phyloP scores from a whole-genome alignment of 1,140 invertebrate species.

The Oreohelix idahoensis region DNA sequence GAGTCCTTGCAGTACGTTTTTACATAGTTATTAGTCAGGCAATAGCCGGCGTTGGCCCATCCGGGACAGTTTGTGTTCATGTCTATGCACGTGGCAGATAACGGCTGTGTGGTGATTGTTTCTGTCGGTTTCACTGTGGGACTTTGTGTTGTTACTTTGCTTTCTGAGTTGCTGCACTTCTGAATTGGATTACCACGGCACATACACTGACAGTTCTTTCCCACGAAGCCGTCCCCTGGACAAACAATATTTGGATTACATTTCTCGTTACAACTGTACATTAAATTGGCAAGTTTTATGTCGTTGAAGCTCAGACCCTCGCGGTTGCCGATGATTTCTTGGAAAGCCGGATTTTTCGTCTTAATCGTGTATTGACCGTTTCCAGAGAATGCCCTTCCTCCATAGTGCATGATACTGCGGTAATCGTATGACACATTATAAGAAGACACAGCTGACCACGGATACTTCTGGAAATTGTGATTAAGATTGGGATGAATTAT shows the following conservation, averaged over 20 bases:
- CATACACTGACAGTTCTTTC: conserved; percentile 48
- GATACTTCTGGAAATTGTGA: conserved; percentile 97
- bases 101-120: neutral
- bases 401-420: conserved; percentile 94
- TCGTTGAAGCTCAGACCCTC: conserved; percentile 57
- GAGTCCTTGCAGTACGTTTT: conserved; percentile 15
- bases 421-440: conserved; percentile 94
- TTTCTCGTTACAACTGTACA: conserved; percentile 52
- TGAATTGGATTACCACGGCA: conserved; percentile 42
- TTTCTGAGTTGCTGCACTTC: neutral
- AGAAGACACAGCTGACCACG: conserved; percentile 93
- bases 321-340: conserved; percentile 54
- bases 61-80: neutral
- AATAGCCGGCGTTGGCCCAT: conserved; percentile 15
- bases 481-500: conserved; percentile 69
- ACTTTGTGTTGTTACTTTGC: neutral
- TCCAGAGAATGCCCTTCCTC: conserved; percentile 42
- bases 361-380: conserved; percentile 51
- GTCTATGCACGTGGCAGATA: neutral
- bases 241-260: conserved; percentile 16
- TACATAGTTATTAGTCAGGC: neutral
- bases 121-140: neutral
- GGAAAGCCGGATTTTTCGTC: conserved; percentile 49
- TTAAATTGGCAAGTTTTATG: conserved; percentile 56
- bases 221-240: conserved; percentile 49